Percentiles rank a stretch among this genome's conserved stretches.
Conservation (phyloP, 2,888 invertebrate genomes). For the Mesorhabditis spiculigera region DNA sequence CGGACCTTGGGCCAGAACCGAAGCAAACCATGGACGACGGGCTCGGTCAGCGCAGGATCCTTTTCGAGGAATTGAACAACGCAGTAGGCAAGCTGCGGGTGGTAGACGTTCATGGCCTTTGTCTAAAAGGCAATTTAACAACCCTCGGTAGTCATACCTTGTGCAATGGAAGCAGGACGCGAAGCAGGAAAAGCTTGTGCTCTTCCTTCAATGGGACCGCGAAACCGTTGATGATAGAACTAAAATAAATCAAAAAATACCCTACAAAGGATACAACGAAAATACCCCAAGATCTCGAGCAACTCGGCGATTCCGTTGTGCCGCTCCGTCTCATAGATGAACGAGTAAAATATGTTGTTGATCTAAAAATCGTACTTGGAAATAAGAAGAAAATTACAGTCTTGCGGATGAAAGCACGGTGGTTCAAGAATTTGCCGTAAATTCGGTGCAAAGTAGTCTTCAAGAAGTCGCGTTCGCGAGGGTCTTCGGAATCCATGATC, state of each 20-base stretch:
- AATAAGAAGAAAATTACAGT: constrained; percentile 1
- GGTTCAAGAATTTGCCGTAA: constrained; percentile 97
- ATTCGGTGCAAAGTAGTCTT: constrained; percentile 98
- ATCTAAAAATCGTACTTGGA: constrained; percentile 72
- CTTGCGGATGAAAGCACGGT: constrained; percentile 71
- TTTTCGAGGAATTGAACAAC: constrained; percentile 98
- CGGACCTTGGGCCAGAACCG: constrained; percentile 99
- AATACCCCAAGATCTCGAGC: constrained; percentile 90
- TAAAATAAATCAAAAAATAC: neutral
- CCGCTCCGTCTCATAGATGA: constrained; percentile 99
- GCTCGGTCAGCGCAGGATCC: constrained; percentile 54
- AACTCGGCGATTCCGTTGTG: constrained; percentile 98
- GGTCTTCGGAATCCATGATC: constrained; percentile 98
- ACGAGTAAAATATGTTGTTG: constrained; percentile 94
- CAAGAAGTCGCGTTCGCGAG: constrained; percentile 94
- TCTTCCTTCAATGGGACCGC: constrained; percentile 95
- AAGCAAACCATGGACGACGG: constrained; percentile 80
- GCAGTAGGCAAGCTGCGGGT: constrained; percentile 95
- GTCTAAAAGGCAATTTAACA: constrained; percentile 28
- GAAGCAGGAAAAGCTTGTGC: constrained; percentile 92
- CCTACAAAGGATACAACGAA: too few species aligned
- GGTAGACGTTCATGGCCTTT: constrained; percentile 78
- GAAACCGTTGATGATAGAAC: constrained; percentile 94
- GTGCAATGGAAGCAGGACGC: constrained; percentile 89
- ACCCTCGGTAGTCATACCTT: constrained; percentile 68